Evolutionary conservation across 2,113 vertebrate genomes (phyloP).

Genomic region (Semnornis frantzii): DNA sequence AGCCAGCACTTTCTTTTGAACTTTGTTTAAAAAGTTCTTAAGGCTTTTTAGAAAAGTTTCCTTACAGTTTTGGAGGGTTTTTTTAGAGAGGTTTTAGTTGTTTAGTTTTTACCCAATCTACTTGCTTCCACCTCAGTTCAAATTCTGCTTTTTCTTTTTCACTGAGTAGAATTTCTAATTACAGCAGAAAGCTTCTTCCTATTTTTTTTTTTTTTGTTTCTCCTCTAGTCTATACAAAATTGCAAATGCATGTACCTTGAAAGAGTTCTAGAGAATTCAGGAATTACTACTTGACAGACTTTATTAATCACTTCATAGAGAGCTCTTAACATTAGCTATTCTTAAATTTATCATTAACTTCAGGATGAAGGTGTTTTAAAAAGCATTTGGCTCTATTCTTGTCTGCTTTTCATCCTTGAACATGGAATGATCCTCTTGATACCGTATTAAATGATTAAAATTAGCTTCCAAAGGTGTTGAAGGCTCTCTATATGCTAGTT

Average conservation of each 20-base stretch:
- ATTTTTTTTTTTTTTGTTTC: neutral
- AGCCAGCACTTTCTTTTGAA: neutral
- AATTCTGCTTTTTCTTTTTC: neutral
- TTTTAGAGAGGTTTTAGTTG: neutral
- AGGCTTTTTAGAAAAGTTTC: neutral
- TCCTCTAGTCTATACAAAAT: neutral
- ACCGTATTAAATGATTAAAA: neutral
- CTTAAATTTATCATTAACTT: slow-evolving; percentile 44
- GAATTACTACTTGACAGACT: slow-evolving; percentile 12
- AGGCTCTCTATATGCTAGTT: neutral
- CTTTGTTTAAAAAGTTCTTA: neutral
- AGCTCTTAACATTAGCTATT: slow-evolving; percentile 35
- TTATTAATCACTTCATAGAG: slow-evolving; percentile 27
- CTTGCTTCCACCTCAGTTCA: neutral
- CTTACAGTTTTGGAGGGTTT: neutral
- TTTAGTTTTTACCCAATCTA: neutral
- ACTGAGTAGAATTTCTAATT: neutral
- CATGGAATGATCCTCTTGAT: neutral
- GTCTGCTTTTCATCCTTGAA: neutral
- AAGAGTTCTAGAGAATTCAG: neutral
- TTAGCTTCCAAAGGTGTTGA: neutral
- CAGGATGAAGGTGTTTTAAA: neutral
- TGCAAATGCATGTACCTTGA: neutral
- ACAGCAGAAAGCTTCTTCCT: neutral
- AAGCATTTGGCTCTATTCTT: slow-evolving; percentile 35